phyloP scores from a whole-genome alignment of 1,140 invertebrate species.

The Drosophila subpulchrella region DNA sequence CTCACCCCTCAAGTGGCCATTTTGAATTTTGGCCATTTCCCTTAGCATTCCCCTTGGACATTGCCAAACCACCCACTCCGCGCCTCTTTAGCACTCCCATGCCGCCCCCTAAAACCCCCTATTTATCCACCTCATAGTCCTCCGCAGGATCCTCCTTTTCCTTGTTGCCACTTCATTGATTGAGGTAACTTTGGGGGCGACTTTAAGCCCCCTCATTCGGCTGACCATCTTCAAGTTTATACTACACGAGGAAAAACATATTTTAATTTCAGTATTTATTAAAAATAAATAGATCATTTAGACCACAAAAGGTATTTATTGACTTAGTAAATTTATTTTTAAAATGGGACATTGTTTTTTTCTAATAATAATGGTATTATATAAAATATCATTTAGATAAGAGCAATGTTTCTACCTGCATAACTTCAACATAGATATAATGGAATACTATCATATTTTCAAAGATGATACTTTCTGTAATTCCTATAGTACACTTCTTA shows the following conservation, averaged over 20 bases:
- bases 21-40: conserved; percentile 57
- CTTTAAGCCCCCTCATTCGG: background rate
- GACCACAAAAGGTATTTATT: background rate
- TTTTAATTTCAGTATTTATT: too few relatives aligned
- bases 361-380: too few relatives aligned
- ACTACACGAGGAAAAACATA: background rate
- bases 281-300: background rate
- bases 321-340: too few relatives aligned
- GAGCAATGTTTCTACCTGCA: too few relatives aligned
- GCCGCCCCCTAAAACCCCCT: background rate
- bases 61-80: background rate
- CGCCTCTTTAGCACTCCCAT: background rate
- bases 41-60: conserved; percentile 33
- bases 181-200: conserved; percentile 20
- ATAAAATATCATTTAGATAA: background rate
- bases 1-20: conserved; percentile 64
- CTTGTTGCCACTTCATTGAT: conserved; percentile 19
- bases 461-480: too few relatives aligned
- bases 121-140: background rate
- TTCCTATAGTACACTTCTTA: too few relatives aligned
- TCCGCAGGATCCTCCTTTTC: background rate
- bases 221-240: conserved; percentile 16
- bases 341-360: too few relatives aligned
- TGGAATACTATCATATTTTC: too few relatives aligned
- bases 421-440: too few relatives aligned